Evolutionary conservation across 2,888 invertebrate species (phyloP).

Genomic region (Cinara cedri): DNA sequence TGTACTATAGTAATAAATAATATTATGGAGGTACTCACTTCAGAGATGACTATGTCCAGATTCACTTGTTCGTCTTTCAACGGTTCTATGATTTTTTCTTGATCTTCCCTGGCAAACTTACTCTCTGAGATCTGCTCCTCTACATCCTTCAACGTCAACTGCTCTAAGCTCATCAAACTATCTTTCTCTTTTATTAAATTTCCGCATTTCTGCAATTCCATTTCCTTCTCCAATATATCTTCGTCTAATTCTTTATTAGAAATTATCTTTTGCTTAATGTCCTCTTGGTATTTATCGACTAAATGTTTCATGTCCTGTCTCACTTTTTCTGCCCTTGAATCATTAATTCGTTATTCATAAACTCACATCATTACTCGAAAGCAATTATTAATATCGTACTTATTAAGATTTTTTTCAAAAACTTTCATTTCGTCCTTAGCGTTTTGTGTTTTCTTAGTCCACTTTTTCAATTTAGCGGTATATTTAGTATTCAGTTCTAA

Average conservation of each 20-base stretch:
- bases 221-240: background rate
- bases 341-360: background rate
- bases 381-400: background rate
- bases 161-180: background rate
- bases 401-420: background rate
- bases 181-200: background rate
- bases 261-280: background rate
- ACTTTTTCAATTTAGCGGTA: slow-evolving; percentile 1
- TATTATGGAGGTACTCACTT: too few relatives aligned
- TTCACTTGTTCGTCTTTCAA: background rate
- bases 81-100: background rate
- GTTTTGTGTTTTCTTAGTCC: background rate
- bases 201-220: background rate
- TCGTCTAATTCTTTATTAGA: background rate
- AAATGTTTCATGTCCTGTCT: background rate
- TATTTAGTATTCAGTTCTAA: background rate
- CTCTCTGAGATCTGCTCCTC: background rate
- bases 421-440: background rate
- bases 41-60: background rate
- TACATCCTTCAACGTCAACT: background rate
- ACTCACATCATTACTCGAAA: background rate
- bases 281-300: background rate
- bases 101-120: background rate
- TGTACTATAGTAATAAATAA: too few relatives aligned
- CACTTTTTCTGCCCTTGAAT: background rate